phyloP scores from a whole-genome alignment of 92 coral and sea anemone genomes.

The Epizoanthus rinbou region DNA sequence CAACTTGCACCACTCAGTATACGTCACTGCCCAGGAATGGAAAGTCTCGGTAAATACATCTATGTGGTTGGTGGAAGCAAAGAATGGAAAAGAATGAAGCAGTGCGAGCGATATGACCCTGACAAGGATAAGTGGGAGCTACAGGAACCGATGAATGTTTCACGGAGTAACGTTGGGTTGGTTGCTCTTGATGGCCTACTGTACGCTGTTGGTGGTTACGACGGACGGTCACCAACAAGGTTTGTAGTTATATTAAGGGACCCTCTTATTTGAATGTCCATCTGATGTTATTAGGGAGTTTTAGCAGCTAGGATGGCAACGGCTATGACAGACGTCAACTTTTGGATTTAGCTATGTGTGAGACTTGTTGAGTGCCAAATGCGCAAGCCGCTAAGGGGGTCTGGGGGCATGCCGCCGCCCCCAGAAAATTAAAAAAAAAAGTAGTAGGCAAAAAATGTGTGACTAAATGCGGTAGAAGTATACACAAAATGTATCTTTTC shows the following conservation, averaged over 20 bases:
- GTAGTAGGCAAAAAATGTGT: too few relatives aligned
- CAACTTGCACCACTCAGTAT: slow-evolving; percentile 72
- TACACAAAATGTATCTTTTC: too few relatives aligned
- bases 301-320: too few relatives aligned
- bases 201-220: slow-evolving; percentile 96
- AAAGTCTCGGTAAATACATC: slow-evolving; percentile 70
- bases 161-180: slow-evolving; percentile 91
- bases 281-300: too few relatives aligned
- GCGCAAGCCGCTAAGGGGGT: too few relatives aligned
- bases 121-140: slow-evolving; percentile 79
- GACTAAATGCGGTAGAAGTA: too few relatives aligned
- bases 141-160: slow-evolving; percentile 74
- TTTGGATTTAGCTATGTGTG: too few relatives aligned
- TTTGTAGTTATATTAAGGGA: slow-evolving; percentile 24
- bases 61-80: slow-evolving; percentile 96
- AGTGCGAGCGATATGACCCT: slow-evolving; percentile 87
- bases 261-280: too few relatives aligned
- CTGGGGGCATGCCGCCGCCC: too few relatives aligned
- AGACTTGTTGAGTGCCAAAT: too few relatives aligned
- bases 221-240: slow-evolving; percentile 91
- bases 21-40: slow-evolving; percentile 96
- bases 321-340: too few relatives aligned
- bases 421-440: too few relatives aligned
- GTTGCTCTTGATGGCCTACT: slow-evolving; percentile 74
- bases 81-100: slow-evolving; percentile 86